Percentiles rank a stretch among this genome's conserved stretches.
These are phyloP conservation scores for Plagodis pulveraria DNA, from an alignment of 2,888 invertebrate species.

Conservation along the genomic window DNA sequence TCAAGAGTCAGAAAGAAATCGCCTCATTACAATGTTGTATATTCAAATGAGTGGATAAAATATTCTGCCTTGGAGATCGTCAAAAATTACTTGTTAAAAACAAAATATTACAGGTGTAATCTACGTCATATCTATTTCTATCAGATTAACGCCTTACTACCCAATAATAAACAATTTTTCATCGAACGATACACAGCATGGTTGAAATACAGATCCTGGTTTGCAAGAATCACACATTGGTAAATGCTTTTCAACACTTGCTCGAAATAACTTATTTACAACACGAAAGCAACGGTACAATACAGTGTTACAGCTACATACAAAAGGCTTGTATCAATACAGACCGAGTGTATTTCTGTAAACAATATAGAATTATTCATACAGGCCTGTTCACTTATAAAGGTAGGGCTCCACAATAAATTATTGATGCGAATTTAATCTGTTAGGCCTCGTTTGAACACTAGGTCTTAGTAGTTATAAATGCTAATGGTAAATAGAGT, in stretches of 20 bases:
- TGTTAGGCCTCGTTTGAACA: no score
- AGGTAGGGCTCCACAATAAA: no score
- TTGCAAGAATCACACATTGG: slow-evolving; percentile 30
- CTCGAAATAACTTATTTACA: slow-evolving; percentile 34
- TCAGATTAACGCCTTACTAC: slow-evolving; percentile 4
- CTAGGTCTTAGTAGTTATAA: no score
- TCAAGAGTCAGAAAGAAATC: no score
- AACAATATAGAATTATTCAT: no score
- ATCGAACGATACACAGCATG: slow-evolving; percentile 19
- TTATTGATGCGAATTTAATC: no score
- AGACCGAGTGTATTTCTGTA: no score
- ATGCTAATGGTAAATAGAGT: no score
- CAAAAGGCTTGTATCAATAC: neutral
- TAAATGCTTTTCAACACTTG: slow-evolving; percentile 36
- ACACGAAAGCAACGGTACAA: slow-evolving; percentile 1
- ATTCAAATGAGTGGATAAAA: no score
- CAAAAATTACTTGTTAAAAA: neutral
- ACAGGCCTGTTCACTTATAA: no score
- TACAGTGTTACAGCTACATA: slow-evolving; percentile 12
- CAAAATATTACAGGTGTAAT: slow-evolving; percentile 10
- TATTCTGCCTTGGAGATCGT: no score
- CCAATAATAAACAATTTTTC: slow-evolving; percentile 23
- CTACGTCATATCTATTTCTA: slow-evolving; percentile 9
- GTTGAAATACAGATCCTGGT: slow-evolving; percentile 25
- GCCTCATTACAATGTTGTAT: no score